phyloP scores from a whole-genome alignment of 2,797 vertebrate genomes.

The Danio aesculapii region DNA sequence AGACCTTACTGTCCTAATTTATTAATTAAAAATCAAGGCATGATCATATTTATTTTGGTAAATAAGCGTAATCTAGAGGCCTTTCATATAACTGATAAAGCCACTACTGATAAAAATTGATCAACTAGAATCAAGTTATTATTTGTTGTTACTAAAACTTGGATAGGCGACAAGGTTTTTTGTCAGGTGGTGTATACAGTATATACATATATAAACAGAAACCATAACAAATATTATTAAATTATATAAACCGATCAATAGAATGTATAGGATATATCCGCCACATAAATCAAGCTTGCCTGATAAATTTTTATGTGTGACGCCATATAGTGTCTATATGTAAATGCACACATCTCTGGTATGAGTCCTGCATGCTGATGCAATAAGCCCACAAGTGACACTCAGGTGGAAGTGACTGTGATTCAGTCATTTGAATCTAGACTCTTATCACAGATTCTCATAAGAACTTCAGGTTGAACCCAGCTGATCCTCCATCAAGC shows the following conservation, averaged over 20 bases:
- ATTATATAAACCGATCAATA: neutral
- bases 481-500: constrained; percentile 23
- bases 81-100: no score
- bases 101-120: no score
- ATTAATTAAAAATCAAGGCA: no score
- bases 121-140: no score
- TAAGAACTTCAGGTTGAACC: constrained; percentile 15
- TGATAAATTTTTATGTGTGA: neutral
- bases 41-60: no score
- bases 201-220: no score
- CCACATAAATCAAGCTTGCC: neutral
- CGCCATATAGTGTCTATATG: constrained; percentile 6
- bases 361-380: neutral
- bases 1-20: no score
- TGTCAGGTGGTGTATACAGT: no score
- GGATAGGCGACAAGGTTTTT: no score
- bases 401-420: neutral
- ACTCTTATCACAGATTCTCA: constrained; percentile 25
- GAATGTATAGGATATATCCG: neutral
- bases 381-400: constrained; percentile 5
- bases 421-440: constrained; percentile 13
- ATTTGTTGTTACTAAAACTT: no score
- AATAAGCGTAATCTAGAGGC: no score
- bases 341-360: constrained; percentile 10
- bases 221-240: neutral